Base-by-base conservation (phyloP, 2,797 vertebrate genomes). In the Nyctalus aviator region DNA sequence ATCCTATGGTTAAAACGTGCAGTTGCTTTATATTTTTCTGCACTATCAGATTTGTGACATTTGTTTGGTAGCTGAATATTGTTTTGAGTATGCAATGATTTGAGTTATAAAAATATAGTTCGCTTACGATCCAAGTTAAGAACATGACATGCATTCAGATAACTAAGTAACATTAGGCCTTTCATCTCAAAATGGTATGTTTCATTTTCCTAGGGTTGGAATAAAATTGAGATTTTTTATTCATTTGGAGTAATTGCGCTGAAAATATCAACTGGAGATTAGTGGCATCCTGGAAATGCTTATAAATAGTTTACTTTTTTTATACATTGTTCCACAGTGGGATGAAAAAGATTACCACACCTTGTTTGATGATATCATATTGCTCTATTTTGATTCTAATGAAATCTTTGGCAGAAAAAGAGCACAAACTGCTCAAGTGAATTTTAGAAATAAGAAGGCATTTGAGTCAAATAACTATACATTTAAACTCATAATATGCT, bases 201-300 rank as follows among this genome's bases (percentile, higher is more conserved):
- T 98, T 98, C 79, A 96, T 98, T 98, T 98, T 98, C 98, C 98
- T 57, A 55, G 97, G 96, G 97, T 97, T 97, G 95, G 97, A 97
- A 98, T 99, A 98, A 98, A 97, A 97, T 96, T 98, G 98, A 98
- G 98, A 97, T 97, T 98, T 97, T 44, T 44, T 44, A 97, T 97
- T 98, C 95, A 98, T 98, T 98, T 98, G 97, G 98, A 98, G 97
- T 97, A 97, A 97, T 95, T 96, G 95, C 98, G 98, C 98, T 98
- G 97, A 98, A 98, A 98, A 98, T 98, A 98, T 98, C 98, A 99
- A 98, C 98, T 97, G 93, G 96, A 93, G 96, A 97, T 83, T 93
- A 97, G 97, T 95, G 88, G 93, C 95, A 97, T 97, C 98, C 97
- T 97, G 92, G 96, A 97, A 96, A 94, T 98, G 94, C 96, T 97